Evolutionary conservation across 2,113 vertebrate species (phyloP).

Genomic region (Haliaeetus leucogaster): DNA sequence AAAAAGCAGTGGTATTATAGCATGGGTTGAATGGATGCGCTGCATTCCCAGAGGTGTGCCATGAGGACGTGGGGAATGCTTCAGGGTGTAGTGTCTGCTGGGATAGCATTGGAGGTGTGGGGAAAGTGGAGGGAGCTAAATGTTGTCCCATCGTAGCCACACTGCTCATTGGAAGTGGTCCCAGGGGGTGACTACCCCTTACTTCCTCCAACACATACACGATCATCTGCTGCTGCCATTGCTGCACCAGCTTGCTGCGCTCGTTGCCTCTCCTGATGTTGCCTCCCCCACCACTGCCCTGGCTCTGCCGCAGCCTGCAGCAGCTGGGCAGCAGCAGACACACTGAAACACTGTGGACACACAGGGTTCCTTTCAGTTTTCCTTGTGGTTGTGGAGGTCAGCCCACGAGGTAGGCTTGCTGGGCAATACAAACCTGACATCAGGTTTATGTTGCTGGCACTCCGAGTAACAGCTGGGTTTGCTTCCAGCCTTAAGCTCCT

Average conservation of each 20-base stretch:
- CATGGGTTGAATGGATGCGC: background rate
- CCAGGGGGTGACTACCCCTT: background rate
- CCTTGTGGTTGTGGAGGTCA: fast-evolving
- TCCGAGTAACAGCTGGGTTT: background rate
- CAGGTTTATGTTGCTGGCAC: background rate
- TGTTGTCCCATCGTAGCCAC: background rate
- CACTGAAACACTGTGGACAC: background rate
- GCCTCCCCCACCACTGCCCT: background rate
- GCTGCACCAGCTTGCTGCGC: background rate
- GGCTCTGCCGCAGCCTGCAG: background rate
- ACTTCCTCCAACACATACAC: fast-evolving
- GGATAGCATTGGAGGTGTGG: fast-evolving
- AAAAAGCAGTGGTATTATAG: background rate
- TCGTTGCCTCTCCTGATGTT: fast-evolving
- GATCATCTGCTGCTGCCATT: background rate
- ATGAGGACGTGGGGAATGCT: fast-evolving
- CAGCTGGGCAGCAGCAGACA: background rate
- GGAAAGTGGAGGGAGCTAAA: background rate
- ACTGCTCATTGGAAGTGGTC: background rate
- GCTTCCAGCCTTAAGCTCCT: background rate
- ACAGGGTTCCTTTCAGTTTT: background rate
- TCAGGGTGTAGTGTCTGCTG: background rate
- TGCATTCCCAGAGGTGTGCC: background rate
- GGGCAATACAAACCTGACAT: background rate
- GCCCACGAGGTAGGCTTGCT: background rate